Percentiles rank a stretch among this genome's conserved stretches.
Conservation (phyloP, 64 coral and sea anemone genomes). For the Porites lutea region DNA sequence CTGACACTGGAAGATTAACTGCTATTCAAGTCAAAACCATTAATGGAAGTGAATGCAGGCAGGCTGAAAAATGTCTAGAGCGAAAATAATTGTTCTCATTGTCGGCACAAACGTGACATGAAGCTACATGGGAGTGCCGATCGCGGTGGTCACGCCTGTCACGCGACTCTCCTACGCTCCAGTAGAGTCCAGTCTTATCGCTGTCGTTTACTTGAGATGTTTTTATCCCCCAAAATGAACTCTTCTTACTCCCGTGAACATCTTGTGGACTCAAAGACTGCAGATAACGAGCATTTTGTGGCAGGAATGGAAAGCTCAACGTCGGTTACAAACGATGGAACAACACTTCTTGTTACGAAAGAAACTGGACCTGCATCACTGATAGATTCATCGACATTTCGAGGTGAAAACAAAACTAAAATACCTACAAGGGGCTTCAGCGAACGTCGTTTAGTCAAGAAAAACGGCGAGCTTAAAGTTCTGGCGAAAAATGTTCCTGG, state of each 20-base stretch:
- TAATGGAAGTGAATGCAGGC: too few species aligned
- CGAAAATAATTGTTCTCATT: too few species aligned
- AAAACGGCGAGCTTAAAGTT: slow-evolving; percentile 72
- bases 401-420: not conserved
- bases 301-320: not conserved
- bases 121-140: too few species aligned
- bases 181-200: too few species aligned
- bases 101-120: too few species aligned
- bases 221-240: not conserved
- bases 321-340: not conserved
- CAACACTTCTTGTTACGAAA: not conserved
- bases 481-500: slow-evolving; percentile 73
- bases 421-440: not conserved
- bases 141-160: too few species aligned
- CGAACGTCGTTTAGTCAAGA: slow-evolving; percentile 63
- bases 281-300: not conserved
- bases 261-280: not conserved
- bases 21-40: too few species aligned
- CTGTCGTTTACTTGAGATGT: not conserved
- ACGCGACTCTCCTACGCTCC: too few species aligned
- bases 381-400: not conserved
- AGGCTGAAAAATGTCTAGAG: too few species aligned
- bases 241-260: not conserved
- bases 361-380: not conserved
- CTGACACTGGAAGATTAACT: too few species aligned